Base-by-base conservation (phyloP, 2,888 invertebrate species). In the Erebia epiphron region DNA sequence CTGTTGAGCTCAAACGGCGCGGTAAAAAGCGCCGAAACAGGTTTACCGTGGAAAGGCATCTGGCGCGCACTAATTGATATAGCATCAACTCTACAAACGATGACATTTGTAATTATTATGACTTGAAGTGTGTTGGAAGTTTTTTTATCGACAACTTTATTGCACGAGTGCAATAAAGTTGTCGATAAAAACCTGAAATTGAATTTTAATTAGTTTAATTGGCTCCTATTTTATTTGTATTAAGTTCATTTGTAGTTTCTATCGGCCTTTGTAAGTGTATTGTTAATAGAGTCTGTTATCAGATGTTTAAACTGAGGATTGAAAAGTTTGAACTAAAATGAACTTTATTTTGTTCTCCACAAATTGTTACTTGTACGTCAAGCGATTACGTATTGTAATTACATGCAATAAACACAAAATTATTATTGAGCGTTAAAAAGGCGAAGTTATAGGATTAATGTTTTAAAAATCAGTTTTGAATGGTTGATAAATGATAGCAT, bases 41-140 rank as follows among this genome's bases (percentile, higher is more conserved):
- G 92, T 91, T 90, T 86, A 78, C 81, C 71, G 83, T 85, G 83
- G 86, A 84, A 83, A 86, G 88, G 88, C 90, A 91, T 90, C 89
- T 90, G 90, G 89, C 88, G 86, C 89, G 86, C 83, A 87, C 88
- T 91, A 91, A 91, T 91, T 91, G 89, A 88, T 87, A 89, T 85
- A 80, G 83, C 86, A 86, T 88, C 86, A 82, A 86, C 85, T 85
- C 82, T 78, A 84, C 85, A 85, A 86, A 83, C 83, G 84, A 86
- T 85, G 85, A 83, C 84, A 83, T 85, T 83, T 79, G 80, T 85
- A 86, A 89, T 88, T 82, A 83, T 80, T 79, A 80, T 76, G 74
- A 79, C 68, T 71, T 66, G 72, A 75, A 75, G 75, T 75, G 73
- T 73, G 70, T 65, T 75, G 72, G 69, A 75, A 70, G 60, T n/a